Conservation (phyloP, 64 coral and sea anemone genomes). For the Montipora capricornis region DNA sequence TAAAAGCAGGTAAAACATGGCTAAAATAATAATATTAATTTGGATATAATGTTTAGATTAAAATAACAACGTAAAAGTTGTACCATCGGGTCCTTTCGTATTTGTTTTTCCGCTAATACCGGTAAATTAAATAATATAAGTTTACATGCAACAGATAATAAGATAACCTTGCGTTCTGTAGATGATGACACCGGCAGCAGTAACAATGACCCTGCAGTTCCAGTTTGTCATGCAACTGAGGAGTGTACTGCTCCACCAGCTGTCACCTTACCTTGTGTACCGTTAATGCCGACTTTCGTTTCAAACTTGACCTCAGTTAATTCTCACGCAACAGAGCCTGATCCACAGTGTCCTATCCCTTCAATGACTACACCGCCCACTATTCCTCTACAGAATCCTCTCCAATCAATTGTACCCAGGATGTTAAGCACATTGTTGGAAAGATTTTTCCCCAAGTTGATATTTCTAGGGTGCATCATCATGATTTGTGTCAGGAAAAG, state of each 20-base stretch:
- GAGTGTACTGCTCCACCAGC: too few species aligned
- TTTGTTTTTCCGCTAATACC: too few species aligned
- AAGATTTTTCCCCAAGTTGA: background rate
- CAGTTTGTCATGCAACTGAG: background rate
- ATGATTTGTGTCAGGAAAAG: conserved; percentile 18
- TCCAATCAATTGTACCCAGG: background rate
- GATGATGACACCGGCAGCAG: background rate
- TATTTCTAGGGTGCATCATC: conserved; percentile 19
- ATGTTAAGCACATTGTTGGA: background rate
- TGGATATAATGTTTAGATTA: too few species aligned
- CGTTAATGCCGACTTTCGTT: too few species aligned
- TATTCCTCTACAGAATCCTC: background rate
- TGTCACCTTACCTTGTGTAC: too few species aligned
- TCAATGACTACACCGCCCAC: background rate
- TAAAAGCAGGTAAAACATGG: too few species aligned
- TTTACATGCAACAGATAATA: background rate
- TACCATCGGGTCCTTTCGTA: too few species aligned
- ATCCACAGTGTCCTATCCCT: background rate
- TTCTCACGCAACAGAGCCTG: conserved; percentile 1
- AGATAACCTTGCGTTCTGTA: background rate
- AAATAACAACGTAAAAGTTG: too few species aligned
- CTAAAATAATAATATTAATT: too few species aligned
- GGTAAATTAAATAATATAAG: too few species aligned
- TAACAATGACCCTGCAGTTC: background rate
- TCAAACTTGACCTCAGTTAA: background rate